Base-by-base conservation (phyloP, 2,888 invertebrate genomes). In the Melanostoma scalare region DNA sequence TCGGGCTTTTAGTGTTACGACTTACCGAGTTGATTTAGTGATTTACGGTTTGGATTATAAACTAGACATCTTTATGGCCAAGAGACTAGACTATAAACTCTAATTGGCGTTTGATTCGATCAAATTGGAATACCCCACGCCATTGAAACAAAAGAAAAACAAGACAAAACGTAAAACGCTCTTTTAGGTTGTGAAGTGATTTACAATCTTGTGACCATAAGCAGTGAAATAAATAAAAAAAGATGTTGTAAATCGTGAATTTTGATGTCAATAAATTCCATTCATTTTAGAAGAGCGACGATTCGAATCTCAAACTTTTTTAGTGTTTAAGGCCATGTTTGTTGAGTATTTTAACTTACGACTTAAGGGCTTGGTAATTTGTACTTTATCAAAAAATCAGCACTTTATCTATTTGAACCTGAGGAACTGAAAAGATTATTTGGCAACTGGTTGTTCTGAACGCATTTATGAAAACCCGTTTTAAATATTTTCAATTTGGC, bases 71-170 rank as follows among this genome's bases (percentile, higher is more conserved):
- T 63, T 63, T 63, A 63, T 63, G 50, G 31, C 63, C 38, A 20
- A 20, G 20, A 20, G 20, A 20, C 20, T 63, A 30, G 48, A 50
- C 63, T 63, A 50, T 38, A 38, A 50, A 48, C 50, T 50, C 63
- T 63, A 63, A 63, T 63, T 63, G 63, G 63, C 50, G 31, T 63
- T 63, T 63, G 63, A 63, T 63, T 63, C 38, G 38, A 63, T 63
- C 63, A 63, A 38, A 40, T 40, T 63, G 63, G 48, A 63, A 63
- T 50, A 63, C 38, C 9, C n/a, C 2, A 38, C 63, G 48, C 44
- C 30, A 61, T 0, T 4, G 33, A 30, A 48, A n/a, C 35, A 42
- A 42, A n/a, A 10, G 2, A 42, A n/a, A 40, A 2, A 31, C 5
- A 60, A 44, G 20, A 46, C 8, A 44, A 3, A 36, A 35, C n/a